These are phyloP conservation scores for Phengaris alcon DNA, from an alignment of 2,888 invertebrate genomes.

Conservation along the genomic window DNA sequence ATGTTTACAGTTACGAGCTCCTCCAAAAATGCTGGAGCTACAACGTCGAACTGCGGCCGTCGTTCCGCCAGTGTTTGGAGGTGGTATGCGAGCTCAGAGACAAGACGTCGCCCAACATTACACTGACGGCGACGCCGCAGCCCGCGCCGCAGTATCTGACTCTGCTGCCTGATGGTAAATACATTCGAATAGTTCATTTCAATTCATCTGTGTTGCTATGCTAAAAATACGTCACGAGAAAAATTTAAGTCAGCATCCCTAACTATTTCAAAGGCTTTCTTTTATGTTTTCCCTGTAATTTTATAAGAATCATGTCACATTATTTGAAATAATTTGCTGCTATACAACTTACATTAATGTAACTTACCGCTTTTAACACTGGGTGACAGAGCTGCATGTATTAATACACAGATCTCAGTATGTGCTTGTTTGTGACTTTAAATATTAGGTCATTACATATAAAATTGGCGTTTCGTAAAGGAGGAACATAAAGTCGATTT, in stretches of 20 bases:
- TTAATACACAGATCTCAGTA: neutral
- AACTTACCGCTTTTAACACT: neutral
- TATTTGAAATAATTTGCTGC: too few species aligned
- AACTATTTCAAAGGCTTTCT: too few species aligned
- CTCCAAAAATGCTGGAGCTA: constrained; percentile 95
- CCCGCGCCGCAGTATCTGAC: constrained; percentile 68
- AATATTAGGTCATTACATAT: neutral
- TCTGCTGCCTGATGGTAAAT: constrained; percentile 63
- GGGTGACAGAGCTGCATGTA: neutral
- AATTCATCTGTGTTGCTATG: too few species aligned
- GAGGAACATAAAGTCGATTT: too few species aligned
- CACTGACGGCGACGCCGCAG: constrained; percentile 56
- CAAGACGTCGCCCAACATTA: constrained; percentile 57
- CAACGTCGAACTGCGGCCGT: constrained; percentile 89
- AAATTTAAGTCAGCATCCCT: too few species aligned
- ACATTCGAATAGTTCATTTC: too few species aligned
- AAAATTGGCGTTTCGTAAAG: too few species aligned
- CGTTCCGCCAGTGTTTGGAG: constrained; percentile 89
- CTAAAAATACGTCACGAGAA: too few species aligned
- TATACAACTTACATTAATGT: neutral
- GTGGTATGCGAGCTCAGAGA: constrained; percentile 71
- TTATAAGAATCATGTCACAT: too few species aligned
- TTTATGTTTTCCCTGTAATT: too few species aligned
- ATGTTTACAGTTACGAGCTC: constrained; percentile 83
- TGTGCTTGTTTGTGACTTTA: neutral